These are phyloP conservation scores for Mobula birostris DNA, from an alignment of 2,113 vertebrate genomes.

Conservation along the genomic window DNA sequence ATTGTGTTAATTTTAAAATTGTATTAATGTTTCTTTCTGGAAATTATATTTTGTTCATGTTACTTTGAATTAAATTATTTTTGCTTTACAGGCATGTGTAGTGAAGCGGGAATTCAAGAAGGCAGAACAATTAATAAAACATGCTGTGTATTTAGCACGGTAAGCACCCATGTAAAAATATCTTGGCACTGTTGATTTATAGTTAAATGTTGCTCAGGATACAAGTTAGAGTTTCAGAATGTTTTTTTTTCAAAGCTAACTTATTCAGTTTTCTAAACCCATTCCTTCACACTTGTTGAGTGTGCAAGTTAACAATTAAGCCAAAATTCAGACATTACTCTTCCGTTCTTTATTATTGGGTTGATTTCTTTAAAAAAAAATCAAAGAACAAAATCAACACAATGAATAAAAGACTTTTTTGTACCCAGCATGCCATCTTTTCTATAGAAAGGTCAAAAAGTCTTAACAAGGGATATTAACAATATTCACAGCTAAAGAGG, in stretches of 20 bases:
- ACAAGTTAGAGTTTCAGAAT: background rate
- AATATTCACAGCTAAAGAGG: background rate
- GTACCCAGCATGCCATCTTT: background rate
- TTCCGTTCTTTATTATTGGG: background rate
- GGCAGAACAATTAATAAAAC: slow-evolving; percentile 96
- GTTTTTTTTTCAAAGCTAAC: background rate
- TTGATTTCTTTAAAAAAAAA: background rate
- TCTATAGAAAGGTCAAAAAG: background rate
- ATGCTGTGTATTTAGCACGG: slow-evolving; percentile 92
- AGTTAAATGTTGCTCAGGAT: too few species aligned
- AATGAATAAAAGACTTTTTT: background rate
- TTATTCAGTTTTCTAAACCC: background rate
- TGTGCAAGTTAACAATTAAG: background rate
- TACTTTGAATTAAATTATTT: slow-evolving; percentile 37
- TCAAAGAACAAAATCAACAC: background rate
- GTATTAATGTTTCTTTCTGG: background rate
- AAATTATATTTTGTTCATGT: background rate
- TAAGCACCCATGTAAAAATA: slow-evolving; percentile 49
- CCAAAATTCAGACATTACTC: background rate
- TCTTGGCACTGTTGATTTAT: background rate
- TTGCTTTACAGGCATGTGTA: slow-evolving; percentile 78
- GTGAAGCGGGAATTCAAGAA: slow-evolving; percentile 97
- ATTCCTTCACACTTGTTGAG: background rate
- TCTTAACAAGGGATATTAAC: background rate
- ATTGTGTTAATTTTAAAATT: background rate